Base-by-base conservation (phyloP, 1,140 invertebrate species). In the Uloborus diversus region DNA sequence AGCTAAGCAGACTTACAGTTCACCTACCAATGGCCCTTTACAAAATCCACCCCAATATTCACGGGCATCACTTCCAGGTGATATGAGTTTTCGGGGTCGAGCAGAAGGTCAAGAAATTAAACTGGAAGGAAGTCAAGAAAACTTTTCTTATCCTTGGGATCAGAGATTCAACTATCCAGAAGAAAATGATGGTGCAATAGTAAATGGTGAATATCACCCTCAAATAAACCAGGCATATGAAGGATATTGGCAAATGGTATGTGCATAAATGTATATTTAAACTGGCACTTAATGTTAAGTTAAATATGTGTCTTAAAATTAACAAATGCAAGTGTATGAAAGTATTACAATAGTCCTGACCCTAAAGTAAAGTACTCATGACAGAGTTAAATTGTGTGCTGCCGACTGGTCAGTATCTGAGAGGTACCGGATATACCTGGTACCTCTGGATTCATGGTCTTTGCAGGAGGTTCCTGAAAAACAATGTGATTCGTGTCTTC, bases 61-160 rank as follows among this genome's bases (percentile, higher is more conserved):
- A 20, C 17, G 49, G 23, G 17, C 49, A 20, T 13, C 37, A 42
- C 7, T 53, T 14, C 49, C 49, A 17, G 69, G 51, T 20, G 62
- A 65, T 1, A 9, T 69, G 51, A 56, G 51, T 4, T 79, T 69
- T 27, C 33, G 76, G 20, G 76, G 76, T 23, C 64, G 69, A 49
- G 76, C 76, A 14, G 76, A 79, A 61, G 76, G 76, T 4, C 76
- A 79, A 28, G 76, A 79, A 61, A 79, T 79, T 5, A 70, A 78
- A 17, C n/a, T 20, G 0, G 70, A 73, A 14, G 33, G 33, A 11
- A 59, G 64, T 33, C 49, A 42, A 75, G 71, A 75, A n/a, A 30
- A 27, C 23, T 75, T 27, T 51, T 13, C 49, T 7, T 27, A 62
- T 32, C 57, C 32, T 5, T 78, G 73, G 73, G 62, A 56, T 20